A percentile compares a stretch with the other conserved stretches of the same genome.
phyloP scores from a whole-genome alignment of 2,797 vertebrate species.

The Florisuga fusca region DNA sequence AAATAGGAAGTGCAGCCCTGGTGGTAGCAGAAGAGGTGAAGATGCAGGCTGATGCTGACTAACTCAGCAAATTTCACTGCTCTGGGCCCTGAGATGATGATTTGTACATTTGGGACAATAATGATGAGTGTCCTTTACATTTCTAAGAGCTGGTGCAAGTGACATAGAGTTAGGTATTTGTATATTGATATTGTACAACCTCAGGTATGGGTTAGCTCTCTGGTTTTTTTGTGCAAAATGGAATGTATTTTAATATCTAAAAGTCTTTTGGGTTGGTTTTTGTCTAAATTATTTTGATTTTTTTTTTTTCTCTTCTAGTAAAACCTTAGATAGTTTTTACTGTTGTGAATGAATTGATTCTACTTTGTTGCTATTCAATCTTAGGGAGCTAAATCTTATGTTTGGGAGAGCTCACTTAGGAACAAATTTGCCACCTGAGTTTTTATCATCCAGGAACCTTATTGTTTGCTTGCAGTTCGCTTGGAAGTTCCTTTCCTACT shows the following conservation, averaged over 20 bases:
- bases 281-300: neutral
- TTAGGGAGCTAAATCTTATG: neutral
- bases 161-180: neutral
- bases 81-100: rapidly evolving
- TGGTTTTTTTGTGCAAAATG: neutral
- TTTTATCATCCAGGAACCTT: neutral
- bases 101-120: neutral
- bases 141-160: neutral
- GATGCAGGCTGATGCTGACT: neutral
- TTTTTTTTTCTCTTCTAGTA: neutral
- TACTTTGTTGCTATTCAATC: neutral
- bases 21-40: neutral
- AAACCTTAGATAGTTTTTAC: neutral
- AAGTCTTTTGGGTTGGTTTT: neutral
- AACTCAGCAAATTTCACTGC: neutral
- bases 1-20: neutral
- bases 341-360: neutral
- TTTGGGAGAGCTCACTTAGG: neutral
- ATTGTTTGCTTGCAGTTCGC: neutral
- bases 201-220: neutral
- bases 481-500: neutral
- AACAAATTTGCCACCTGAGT: neutral
- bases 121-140: neutral
- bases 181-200: neutral
- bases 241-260: neutral